Conservation (phyloP, 2,888 invertebrate species). For the Synergus laeviventris region DNA sequence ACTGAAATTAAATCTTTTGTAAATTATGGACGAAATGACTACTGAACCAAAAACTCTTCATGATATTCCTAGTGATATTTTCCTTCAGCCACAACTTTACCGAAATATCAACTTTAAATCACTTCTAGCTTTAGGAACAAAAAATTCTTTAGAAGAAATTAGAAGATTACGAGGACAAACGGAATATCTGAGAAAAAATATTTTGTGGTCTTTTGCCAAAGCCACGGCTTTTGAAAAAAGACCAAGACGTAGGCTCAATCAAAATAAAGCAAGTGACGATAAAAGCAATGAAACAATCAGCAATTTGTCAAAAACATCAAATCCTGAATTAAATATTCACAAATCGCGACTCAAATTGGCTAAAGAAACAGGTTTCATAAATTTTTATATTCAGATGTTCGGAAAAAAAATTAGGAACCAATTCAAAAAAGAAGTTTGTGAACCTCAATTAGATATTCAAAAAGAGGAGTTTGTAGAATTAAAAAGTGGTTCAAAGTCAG, state of each 20-base stretch:
- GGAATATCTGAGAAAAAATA: slow-evolving; percentile 30
- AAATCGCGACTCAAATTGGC: slow-evolving; percentile 39
- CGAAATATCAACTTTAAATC: slow-evolving; percentile 49
- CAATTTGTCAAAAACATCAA: slow-evolving; percentile 12
- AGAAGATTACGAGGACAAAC: not conserved
- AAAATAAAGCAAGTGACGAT: slow-evolving; percentile 1
- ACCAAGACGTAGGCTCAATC: slow-evolving; percentile 37
- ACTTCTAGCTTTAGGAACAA: slow-evolving; percentile 47
- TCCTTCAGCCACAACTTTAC: slow-evolving; percentile 6
- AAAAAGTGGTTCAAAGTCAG: not conserved
- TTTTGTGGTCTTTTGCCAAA: slow-evolving; percentile 33
- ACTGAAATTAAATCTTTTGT: not conserved
- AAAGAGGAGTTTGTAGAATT: not conserved
- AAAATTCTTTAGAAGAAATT: slow-evolving; percentile 51
- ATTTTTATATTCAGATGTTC: slow-evolving; percentile 17
- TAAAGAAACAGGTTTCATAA: slow-evolving; percentile 32
- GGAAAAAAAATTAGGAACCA: slow-evolving; percentile 35
- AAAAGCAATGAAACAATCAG: not conserved
- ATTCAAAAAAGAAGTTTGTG: slow-evolving; percentile 16
- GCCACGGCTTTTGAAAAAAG: slow-evolving; percentile 39
- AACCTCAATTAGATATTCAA: slow-evolving; percentile 7
- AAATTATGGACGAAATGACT: slow-evolving; percentile 2
- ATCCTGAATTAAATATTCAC: slow-evolving; percentile 40
- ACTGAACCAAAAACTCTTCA: not conserved
- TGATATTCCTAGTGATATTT: not conserved